Base-by-base conservation (phyloP, 2,888 invertebrate species). In the Campaea margaritaria region DNA sequence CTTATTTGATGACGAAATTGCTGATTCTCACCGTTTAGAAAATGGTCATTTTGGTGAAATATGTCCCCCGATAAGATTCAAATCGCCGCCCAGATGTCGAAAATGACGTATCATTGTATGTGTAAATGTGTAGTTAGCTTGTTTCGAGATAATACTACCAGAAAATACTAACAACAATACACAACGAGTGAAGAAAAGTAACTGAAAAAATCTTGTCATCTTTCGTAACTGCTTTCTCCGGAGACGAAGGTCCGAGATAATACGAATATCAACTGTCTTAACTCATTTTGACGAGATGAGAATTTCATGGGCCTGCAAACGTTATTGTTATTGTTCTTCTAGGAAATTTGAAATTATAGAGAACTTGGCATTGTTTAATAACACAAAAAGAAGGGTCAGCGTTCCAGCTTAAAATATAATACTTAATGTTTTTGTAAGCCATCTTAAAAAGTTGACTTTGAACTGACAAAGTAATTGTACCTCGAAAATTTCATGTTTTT, bases 251-350 rank as follows among this genome's bases (percentile, higher is more conserved):
- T 65, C 65, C 51, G 53, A 64, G 65, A 68, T 68, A 68, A 71
- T 65, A 61, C 58, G 62, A 65, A 69, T 65, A 69, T 67, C 65
- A 69, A 68, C 60, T 69, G 68, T 64, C 61, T 67, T 61, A 66
- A 67, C 69, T 67, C 61, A 64, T 64, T 56, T 66, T 69, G 62
- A 62, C 64, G 60, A 67, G 66, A 69, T 66, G 67, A 63, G 61
- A 67, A 64, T 62, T 65, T 69, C 59, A 64, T 67, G 60, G 55
- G 13, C 27, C 49, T 64, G 51, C 39, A 49, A 46, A 47, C 46
- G 61, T 57, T 64, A 64, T 64, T 65, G 57, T 64, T 47, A 64
- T 64, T 59, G 51, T 55, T 45, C 45, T 59, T 65, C 42, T 45
- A 39, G 41, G 16, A 54, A 53, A 43, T 31, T 31, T 36, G n/a